Conservation (phyloP, 2,797 vertebrate species). For the Ispidina lecontei region DNA sequence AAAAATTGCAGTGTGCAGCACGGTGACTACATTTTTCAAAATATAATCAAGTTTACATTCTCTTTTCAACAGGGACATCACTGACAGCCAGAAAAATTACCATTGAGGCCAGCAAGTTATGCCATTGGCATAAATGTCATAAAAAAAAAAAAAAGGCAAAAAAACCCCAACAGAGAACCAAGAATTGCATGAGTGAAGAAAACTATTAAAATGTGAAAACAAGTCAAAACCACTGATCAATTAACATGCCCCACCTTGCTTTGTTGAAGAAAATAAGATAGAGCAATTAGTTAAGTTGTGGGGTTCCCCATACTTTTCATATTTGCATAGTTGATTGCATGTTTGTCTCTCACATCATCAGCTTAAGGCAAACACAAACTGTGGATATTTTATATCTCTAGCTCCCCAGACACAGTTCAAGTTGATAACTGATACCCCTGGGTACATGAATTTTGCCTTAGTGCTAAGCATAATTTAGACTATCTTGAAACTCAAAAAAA, state of each 20-base stretch:
- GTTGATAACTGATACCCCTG: not conserved
- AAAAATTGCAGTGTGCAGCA: not conserved
- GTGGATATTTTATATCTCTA: not conserved
- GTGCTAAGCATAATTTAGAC: not conserved
- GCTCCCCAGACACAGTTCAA: not conserved
- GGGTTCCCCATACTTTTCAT: not conserved
- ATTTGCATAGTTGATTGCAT: slow-evolving; percentile 32
- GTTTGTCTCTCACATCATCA: slow-evolving; percentile 15
- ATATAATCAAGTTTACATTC: not conserved
- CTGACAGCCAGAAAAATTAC: not conserved
- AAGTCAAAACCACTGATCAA: not conserved
- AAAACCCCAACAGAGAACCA: not conserved
- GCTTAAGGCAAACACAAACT: not conserved
- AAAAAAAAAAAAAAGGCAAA: too few relatives aligned
- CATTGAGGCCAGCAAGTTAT: not conserved
- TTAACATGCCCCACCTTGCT: not conserved
- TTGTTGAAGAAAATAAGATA: not conserved
- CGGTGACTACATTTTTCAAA: not conserved
- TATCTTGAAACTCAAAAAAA: not conserved
- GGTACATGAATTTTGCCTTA: not conserved
- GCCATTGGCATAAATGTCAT: not conserved
- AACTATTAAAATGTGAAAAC: not conserved
- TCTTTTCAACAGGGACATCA: not conserved
- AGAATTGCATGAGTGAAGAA: not conserved
- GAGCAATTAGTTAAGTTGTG: slow-evolving; percentile 7